Evolutionary conservation across 2,113 vertebrate species (phyloP).

Genomic region (Gymnocephalus cernua): DNA sequence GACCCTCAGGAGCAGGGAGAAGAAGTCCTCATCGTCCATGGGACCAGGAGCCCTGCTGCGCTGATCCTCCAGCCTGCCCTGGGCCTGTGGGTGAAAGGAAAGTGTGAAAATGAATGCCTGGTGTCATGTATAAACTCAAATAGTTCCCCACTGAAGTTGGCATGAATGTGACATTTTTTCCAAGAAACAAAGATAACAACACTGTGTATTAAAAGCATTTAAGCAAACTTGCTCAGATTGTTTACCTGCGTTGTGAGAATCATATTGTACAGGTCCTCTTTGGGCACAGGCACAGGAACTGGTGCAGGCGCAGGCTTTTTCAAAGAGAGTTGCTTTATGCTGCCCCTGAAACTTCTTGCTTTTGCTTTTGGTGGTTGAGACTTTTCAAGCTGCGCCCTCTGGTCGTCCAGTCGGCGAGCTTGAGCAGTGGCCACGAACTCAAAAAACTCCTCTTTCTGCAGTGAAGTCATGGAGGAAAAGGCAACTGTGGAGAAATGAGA

Average conservation of each 20-base stretch:
- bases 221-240: not conserved
- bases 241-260: conserved; percentile 89
- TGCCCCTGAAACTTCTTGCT: conserved; percentile 76
- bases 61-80: conserved; percentile 92
- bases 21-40: conserved; percentile 91
- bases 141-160: not conserved
- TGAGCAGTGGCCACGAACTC: conserved; percentile 89
- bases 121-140: not conserved
- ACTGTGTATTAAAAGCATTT: not conserved
- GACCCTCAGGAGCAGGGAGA: conserved; percentile 90
- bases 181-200: not conserved
- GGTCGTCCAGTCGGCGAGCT: conserved; percentile 89
- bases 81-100: conserved; percentile 68
- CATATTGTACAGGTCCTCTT: conserved; percentile 91
- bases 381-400: conserved; percentile 84
- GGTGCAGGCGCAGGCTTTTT: conserved; percentile 53
- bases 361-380: conserved; percentile 49
- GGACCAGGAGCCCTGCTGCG: conserved; percentile 88
- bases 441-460: conserved; percentile 91
- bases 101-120: not conserved
- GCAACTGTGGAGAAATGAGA: conserved; percentile 74
- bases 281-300: conserved; percentile 56
- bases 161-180: not conserved
- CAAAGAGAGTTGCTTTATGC: conserved; percentile 74
- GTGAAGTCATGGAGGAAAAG: conserved; percentile 90